A percentile compares a stretch with the other conserved stretches of the same genome.
These are phyloP conservation scores for Miichthys miiuy DNA, from an alignment of 2,797 vertebrate species.

Conservation along the genomic window DNA sequence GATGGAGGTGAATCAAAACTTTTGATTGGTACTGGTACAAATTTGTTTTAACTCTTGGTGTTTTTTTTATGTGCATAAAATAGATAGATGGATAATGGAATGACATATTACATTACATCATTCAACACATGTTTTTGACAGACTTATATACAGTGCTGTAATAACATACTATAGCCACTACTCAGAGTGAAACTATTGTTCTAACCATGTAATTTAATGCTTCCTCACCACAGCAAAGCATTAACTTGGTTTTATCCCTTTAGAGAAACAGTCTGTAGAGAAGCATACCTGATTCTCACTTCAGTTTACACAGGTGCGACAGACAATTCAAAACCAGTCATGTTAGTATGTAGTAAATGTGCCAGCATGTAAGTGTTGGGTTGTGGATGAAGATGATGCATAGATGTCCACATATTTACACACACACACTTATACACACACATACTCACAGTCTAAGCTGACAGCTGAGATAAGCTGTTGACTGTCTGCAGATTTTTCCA, in stretches of 20 bases:
- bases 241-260: not conserved
- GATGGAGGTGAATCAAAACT: no score
- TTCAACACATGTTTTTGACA: not conserved
- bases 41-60: no score
- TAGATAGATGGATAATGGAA: no score
- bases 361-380: conserved; percentile 16
- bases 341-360: conserved; percentile 16
- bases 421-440: not conserved
- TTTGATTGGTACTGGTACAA: no score
- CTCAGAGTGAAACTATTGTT: not conserved
- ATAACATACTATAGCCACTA: not conserved
- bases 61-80: not conserved
- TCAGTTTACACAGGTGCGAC: not conserved
- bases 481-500: conserved; percentile 47
- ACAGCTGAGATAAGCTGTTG: conserved; percentile 53
- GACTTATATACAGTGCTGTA: not conserved
- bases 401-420: not conserved
- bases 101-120: not conserved
- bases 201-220: not conserved
- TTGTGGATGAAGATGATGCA: conserved; percentile 23
- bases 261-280: not conserved
- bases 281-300: not conserved
- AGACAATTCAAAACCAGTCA: conserved; percentile 5
- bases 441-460: conserved; percentile 43
- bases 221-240: not conserved